phyloP scores from a whole-genome alignment of 1,140 invertebrate species.

The Drosophila nasuta region DNA sequence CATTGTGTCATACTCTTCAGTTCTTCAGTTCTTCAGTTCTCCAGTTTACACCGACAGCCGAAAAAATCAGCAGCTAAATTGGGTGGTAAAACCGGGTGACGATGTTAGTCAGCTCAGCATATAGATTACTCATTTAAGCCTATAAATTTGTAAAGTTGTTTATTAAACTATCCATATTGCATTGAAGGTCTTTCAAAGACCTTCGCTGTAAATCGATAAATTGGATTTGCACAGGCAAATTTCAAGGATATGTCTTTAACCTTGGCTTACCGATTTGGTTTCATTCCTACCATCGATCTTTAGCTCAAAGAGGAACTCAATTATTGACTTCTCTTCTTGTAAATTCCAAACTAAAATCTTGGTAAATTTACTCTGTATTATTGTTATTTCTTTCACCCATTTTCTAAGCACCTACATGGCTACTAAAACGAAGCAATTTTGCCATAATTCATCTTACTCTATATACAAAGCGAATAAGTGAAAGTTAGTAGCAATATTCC shows the following conservation, averaged over 20 bases:
- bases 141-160: background rate
- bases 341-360: too few species aligned
- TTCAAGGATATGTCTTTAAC: background rate
- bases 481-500: too few species aligned
- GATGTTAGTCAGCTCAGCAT: background rate
- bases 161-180: background rate
- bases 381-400: too few species aligned
- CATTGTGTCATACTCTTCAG: slow-evolving; percentile 8
- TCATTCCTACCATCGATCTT: background rate
- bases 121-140: background rate
- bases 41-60: background rate
- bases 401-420: too few species aligned
- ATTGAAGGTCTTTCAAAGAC: background rate
- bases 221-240: background rate
- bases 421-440: too few species aligned
- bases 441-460: too few species aligned
- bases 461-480: too few species aligned
- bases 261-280: background rate
- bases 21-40: background rate
- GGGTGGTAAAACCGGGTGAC: background rate
- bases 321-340: too few species aligned
- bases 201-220: background rate
- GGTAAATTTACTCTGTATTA: too few species aligned
- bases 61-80: background rate
- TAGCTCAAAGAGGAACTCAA: too few species aligned